Evolutionary conservation across 2,888 invertebrate species (phyloP).

Genomic region (Patella depressa): DNA sequence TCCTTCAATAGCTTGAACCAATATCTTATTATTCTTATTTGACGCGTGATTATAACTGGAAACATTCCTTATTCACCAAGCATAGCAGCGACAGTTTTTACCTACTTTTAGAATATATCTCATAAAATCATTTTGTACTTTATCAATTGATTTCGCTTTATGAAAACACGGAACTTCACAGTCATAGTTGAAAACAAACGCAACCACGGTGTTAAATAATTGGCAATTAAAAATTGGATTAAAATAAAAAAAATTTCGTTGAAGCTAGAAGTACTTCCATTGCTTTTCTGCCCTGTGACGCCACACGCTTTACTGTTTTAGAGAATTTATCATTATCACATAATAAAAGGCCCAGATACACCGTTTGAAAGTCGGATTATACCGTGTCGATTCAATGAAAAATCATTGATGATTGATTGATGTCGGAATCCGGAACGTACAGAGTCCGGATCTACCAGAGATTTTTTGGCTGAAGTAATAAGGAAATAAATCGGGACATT

Average conservation of each 20-base stretch:
- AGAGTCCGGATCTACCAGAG: too few relatives aligned
- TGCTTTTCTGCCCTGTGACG: conserved; percentile 9
- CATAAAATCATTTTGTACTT: conserved; percentile 18
- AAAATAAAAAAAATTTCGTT: background rate
- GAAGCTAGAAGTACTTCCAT: background rate
- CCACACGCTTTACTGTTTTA: background rate
- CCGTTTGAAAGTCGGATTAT: too few relatives aligned
- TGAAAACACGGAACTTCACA: conserved; percentile 18
- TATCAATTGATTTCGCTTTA: conserved; percentile 6
- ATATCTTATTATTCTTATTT: conserved; percentile 13
- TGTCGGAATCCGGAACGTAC: too few relatives aligned
- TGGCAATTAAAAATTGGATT: background rate
- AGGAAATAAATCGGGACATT: too few relatives aligned
- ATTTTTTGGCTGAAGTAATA: too few relatives aligned
- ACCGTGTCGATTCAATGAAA: too few relatives aligned
- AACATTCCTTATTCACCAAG: background rate
- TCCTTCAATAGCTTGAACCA: background rate
- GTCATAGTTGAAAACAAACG: conserved; percentile 11
- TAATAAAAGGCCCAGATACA: conserved; percentile 18
- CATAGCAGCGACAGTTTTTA: background rate
- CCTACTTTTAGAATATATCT: background rate
- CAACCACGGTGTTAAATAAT: background rate
- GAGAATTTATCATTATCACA: conserved; percentile 9
- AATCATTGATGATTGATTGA: too few relatives aligned
- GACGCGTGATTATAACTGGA: background rate